Conservation (phyloP, 2,797 vertebrate genomes). For the Onychomys leucogaster region DNA sequence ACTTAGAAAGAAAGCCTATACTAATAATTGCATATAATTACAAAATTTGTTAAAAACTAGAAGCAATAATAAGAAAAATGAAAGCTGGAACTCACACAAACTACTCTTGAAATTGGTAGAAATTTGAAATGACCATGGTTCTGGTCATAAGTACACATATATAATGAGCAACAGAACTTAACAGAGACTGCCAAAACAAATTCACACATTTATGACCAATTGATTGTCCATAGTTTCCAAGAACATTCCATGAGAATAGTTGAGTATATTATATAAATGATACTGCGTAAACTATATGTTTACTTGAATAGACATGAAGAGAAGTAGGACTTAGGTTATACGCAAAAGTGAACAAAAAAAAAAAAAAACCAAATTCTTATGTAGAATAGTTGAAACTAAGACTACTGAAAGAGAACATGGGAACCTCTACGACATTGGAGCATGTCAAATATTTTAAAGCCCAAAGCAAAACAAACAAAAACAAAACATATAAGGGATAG, state of each 20-base stretch:
- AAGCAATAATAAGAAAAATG: background rate
- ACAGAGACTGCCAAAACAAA: background rate
- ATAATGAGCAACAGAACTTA: background rate
- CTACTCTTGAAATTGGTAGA: background rate
- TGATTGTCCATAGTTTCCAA: background rate
- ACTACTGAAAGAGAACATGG: background rate
- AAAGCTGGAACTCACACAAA: background rate
- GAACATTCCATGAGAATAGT: rapidly evolving
- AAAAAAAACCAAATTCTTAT: background rate
- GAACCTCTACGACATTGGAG: background rate
- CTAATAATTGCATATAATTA: background rate
- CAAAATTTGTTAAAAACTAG: background rate
- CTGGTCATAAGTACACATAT: background rate
- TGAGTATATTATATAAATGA: background rate
- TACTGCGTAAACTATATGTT: background rate
- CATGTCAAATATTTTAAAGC: background rate
- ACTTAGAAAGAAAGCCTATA: background rate
- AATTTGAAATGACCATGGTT: background rate
- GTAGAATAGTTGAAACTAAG: background rate
- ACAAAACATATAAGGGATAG: background rate
- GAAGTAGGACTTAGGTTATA: background rate
- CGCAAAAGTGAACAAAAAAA: background rate
- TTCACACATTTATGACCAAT: no score
- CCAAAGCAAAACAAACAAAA: background rate
- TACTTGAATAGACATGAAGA: no score